Evolutionary conservation across 2,888 invertebrate species (phyloP).

Genomic region (Adelphocoris suturalis): DNA sequence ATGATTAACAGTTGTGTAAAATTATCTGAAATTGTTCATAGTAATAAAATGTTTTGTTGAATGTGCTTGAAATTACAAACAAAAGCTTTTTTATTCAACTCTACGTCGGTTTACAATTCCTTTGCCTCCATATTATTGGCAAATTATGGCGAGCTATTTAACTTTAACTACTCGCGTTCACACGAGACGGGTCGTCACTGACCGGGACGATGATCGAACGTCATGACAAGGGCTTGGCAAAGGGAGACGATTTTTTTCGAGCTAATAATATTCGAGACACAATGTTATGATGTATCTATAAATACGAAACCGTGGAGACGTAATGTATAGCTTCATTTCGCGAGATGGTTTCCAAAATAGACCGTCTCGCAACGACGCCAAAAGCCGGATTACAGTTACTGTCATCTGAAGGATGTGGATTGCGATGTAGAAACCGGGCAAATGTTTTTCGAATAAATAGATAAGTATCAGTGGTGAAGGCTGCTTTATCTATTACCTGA

Average conservation of each 20-base stretch:
- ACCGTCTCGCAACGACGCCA: neutral
- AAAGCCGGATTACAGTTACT: neutral
- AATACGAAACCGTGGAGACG: neutral
- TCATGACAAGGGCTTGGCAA: conserved; percentile 16
- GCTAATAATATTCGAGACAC: conserved; percentile 27
- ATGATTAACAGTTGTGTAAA: no score
- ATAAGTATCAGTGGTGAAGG: no score
- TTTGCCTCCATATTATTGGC: no score
- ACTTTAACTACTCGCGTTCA: no score
- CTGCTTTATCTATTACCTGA: no score
- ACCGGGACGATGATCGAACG: conserved; percentile 22
- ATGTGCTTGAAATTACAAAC: no score
- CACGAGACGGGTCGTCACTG: no score
- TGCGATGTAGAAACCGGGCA: neutral
- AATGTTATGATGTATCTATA: conserved; percentile 16
- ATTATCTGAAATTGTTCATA: no score
- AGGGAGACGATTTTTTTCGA: neutral
- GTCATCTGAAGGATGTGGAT: neutral
- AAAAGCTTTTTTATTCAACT: no score
- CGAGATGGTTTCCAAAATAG: neutral
- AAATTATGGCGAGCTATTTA: no score
- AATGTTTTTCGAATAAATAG: neutral
- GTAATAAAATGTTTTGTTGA: no score
- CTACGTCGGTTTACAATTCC: no score
- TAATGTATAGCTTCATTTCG: conserved; percentile 6